These are phyloP conservation scores for Blastomussa wellsi DNA, from an alignment of 92 coral and sea anemone genomes.

Conservation along the genomic window DNA sequence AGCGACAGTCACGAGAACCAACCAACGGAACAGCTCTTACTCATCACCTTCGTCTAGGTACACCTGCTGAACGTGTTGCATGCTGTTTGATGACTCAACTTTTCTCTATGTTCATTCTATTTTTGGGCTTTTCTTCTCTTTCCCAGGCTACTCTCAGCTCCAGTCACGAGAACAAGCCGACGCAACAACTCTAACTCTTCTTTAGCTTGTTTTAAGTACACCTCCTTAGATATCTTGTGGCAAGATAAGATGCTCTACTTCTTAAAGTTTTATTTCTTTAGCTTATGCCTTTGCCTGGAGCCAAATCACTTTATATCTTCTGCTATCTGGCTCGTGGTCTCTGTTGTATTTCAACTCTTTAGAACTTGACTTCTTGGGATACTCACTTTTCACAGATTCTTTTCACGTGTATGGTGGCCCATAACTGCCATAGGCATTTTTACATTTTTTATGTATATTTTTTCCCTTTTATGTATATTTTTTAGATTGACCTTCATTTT, in stretches of 20 bases:
- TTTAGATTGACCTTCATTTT: too few relatives aligned
- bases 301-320: not conserved
- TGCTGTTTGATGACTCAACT: not conserved
- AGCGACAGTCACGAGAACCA: constrained; percentile 17
- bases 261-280: not conserved
- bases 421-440: too few relatives aligned
- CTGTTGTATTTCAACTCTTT: not conserved
- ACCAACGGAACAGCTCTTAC: not conserved
- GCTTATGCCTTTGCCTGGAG: not conserved
- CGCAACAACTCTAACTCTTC: too few relatives aligned
- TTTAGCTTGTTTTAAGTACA: too few relatives aligned
- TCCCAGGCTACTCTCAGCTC: not conserved
- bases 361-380: not conserved
- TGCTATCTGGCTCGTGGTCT: not conserved
- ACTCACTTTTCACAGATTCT: not conserved
- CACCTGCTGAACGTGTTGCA: not conserved
- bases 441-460: too few relatives aligned
- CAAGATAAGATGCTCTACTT: not conserved
- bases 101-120: too few relatives aligned
- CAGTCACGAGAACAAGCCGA: not conserved
- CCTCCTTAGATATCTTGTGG: not conserved
- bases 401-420: too few relatives aligned
- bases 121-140: not conserved
- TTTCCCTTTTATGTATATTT: too few relatives aligned
- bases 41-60: constrained; percentile 18